These are phyloP conservation scores for Eulimnadia texana DNA, from an alignment of 1,140 invertebrate genomes.

Conservation along the genomic window DNA sequence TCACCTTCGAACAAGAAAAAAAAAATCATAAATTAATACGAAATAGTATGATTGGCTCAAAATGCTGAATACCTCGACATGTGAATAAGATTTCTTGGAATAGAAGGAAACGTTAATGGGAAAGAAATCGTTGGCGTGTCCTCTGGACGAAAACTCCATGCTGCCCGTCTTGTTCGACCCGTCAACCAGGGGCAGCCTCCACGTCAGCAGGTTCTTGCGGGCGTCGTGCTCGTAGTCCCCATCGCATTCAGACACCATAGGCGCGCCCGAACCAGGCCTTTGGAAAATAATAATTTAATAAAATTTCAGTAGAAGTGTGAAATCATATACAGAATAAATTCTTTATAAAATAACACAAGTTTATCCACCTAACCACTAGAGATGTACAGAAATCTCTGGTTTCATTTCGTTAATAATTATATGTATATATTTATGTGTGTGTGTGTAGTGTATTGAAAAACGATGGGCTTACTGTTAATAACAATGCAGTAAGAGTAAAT, in stretches of 20 bases:
- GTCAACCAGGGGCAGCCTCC: constrained; percentile 84
- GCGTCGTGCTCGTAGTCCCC: constrained; percentile 80
- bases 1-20: constrained; percentile 36
- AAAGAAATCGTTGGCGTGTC: constrained; percentile 84
- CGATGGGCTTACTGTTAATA: too few species aligned
- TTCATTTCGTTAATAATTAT: too few species aligned
- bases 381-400: too few species aligned
- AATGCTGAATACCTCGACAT: constrained; percentile 19
- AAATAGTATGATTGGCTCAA: not conserved
- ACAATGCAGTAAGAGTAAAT: too few species aligned
- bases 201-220: constrained; percentile 64
- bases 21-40: not conserved
- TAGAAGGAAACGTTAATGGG: constrained; percentile 76
- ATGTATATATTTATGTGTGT: too few species aligned
- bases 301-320: not conserved
- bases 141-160: constrained; percentile 75
- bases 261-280: constrained; percentile 42
- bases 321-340: too few species aligned
- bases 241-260: constrained; percentile 82
- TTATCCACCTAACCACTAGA: too few species aligned
- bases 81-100: constrained; percentile 70
- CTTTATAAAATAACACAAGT: too few species aligned
- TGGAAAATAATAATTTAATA: not conserved
- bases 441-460: too few species aligned
- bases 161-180: constrained; percentile 72